Base-by-base conservation (phyloP, 2,113 vertebrate species). In the Pelvicachromis taeniatus region DNA sequence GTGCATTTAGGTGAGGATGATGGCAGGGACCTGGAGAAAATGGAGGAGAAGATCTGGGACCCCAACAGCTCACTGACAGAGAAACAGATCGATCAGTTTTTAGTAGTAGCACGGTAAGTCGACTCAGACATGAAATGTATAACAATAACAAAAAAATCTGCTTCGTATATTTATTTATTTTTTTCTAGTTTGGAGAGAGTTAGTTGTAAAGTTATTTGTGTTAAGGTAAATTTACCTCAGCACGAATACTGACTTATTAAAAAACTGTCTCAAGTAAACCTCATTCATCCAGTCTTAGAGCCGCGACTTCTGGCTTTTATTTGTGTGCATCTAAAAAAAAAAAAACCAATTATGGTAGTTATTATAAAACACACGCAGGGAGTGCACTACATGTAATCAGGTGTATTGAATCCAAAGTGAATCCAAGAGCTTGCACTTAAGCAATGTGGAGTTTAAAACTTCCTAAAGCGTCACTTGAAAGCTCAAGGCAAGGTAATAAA, bases 21-120 rank as follows among this genome's bases (percentile, higher is more conserved):
- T 45, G 97, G 94, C 77, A 96, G 98, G 77, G 98, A 99, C 88
- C 96, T 98, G 95, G 93, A 97, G 83, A 97, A 97, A 79, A 95
- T 99, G 88, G 98, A 99, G 96, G 98, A 98, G 91, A 99, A 97
- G 94, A 94, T 99, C 53, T 99, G 98, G 97, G 98, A 99, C 89
- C 96, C 97, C 2, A 97, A 95, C 95, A 99, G 96, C 85, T 97
- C 96, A 0, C 95, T 99, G 77, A 96, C 96, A 12, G 98, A 99
- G 95, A 99, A 99, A 91, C 98, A 99, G 95, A 99, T 99, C 5
- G 98, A 99, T 95, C 98, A 99, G 95, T 99, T 99, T 91, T 95
- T 99, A 70, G 98, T 99, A n/a, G 98, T 99, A 48, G 98, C 98
- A 94, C 96, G 98, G 98, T 99, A 95, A 97, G 97, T 81, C 29